phyloP scores from a whole-genome alignment of 2,888 invertebrate species.

The Scaptomyza reducta region DNA sequence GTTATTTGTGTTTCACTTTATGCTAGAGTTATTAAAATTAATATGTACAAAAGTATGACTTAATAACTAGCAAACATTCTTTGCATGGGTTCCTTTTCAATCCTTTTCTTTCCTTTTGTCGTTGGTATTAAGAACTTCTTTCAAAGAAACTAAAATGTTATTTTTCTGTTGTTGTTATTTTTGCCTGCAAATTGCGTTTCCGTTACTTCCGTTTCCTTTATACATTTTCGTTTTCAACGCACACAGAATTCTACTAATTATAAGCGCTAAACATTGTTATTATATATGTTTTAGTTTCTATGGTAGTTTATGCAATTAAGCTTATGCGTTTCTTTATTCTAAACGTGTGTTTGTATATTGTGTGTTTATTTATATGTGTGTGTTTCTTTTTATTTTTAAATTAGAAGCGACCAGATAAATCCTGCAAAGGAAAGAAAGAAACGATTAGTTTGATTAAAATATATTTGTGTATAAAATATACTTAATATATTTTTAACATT shows the following conservation, averaged over 20 bases:
- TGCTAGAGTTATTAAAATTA: constrained; percentile 69
- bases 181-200: constrained; percentile 9
- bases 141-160: constrained; percentile 43
- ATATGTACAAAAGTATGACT: constrained; percentile 66
- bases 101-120: constrained; percentile 9
- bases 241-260: constrained; percentile 72
- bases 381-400: constrained; percentile 66
- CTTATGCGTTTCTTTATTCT: constrained; percentile 51
- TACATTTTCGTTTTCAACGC: constrained; percentile 35
- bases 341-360: constrained; percentile 41
- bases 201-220: constrained; percentile 4
- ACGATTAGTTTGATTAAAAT: constrained; percentile 8
- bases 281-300: constrained; percentile 48
- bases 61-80: constrained; percentile 56
- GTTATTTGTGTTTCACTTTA: constrained; percentile 63
- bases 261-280: constrained; percentile 71
- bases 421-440: constrained; percentile 59
- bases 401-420: constrained; percentile 82
- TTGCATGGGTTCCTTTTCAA: constrained; percentile 32
- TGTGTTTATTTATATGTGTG: constrained; percentile 23
- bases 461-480: too few relatives aligned
- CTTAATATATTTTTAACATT: too few relatives aligned
- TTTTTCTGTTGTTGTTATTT: constrained; percentile 10
- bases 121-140: constrained; percentile 41
- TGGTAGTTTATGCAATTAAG: constrained; percentile 45